Base-by-base conservation (phyloP, 2,797 vertebrate species). In the Mus caroli region DNA sequence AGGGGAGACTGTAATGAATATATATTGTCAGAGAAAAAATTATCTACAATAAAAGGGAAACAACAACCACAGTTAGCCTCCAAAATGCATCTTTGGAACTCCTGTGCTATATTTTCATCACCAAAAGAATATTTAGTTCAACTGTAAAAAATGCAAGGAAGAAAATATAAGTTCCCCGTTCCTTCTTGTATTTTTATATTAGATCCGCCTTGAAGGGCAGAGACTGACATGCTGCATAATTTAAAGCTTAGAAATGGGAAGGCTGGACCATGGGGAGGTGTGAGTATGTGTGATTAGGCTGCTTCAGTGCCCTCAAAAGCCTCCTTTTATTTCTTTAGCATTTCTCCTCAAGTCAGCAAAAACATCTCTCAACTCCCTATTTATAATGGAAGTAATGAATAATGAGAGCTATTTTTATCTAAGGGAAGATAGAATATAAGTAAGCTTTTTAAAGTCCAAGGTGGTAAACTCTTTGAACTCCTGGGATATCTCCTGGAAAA, bases 371-470 rank as follows among this genome's bases (percentile, higher is more conserved):
- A 69, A 31, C 62, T 92, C 69, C 46, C 56, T 95, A 28, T 95
- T 95, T 69, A 77, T 92, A 85, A 76, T 20, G 46, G 54, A n/a
- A 71, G 60, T 83, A 80, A 24, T 80, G 31, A 96, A 90, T 62
- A 78, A 58, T 56, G 56, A 77, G 58, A 90, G 50, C 60, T 77
- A 87, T 90, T 60, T 56, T 73, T 58, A 82, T 67, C 24, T 83
- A 6, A 24, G 71, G 24, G 56, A 69, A 58, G 67, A 58, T 7
- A 76, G 24, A 31, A 67, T 56, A 12, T 54, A 85, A 46, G 37
- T 54, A 82, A 46, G 37, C 62, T 60, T 94, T 87, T 96, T 3
- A 82, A 78, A 88, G 58, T 73, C 11, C 1, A 83, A 87, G n/a
- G 19, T 71, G 13, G 43, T 86, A 50, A 92, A 34, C 20, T 56